phyloP scores from a whole-genome alignment of 2,113 vertebrate species.

The Elaphurus davidianus region DNA sequence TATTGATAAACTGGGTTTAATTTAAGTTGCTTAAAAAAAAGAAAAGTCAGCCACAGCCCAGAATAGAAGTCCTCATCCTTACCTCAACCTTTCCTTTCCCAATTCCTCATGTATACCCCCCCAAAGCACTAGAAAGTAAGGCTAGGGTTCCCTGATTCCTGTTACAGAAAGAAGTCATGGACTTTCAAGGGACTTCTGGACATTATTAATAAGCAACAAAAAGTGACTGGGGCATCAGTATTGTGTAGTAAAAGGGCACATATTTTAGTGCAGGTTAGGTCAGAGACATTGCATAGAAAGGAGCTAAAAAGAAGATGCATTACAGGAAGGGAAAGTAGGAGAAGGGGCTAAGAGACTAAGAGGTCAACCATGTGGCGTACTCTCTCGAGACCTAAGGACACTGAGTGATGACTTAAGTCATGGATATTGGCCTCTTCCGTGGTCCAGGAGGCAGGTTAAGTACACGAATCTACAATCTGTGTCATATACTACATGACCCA shows the following conservation, averaged over 20 bases:
- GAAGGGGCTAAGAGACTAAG: background rate
- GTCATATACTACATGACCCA: background rate
- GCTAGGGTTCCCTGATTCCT: background rate
- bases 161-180: background rate
- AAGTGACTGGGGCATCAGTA: background rate
- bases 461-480: background rate
- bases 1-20: background rate
- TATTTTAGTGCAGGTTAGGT: background rate
- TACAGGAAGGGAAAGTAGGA: background rate
- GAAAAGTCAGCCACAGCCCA: background rate
- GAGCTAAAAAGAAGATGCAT: background rate
- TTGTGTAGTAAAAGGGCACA: background rate
- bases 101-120: background rate
- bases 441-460: background rate
- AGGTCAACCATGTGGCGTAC: rapidly evolving
- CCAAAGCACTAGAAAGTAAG: background rate
- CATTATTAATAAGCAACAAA: background rate
- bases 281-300: background rate
- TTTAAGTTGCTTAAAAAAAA: background rate
- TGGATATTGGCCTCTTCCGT: background rate
- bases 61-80: background rate
- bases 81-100: background rate
- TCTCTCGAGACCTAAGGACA: background rate
- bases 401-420: background rate
- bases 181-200: background rate